These are phyloP conservation scores for Prochilodus magdalenae DNA, from an alignment of 2,113 vertebrate species.

Conservation along the genomic window DNA sequence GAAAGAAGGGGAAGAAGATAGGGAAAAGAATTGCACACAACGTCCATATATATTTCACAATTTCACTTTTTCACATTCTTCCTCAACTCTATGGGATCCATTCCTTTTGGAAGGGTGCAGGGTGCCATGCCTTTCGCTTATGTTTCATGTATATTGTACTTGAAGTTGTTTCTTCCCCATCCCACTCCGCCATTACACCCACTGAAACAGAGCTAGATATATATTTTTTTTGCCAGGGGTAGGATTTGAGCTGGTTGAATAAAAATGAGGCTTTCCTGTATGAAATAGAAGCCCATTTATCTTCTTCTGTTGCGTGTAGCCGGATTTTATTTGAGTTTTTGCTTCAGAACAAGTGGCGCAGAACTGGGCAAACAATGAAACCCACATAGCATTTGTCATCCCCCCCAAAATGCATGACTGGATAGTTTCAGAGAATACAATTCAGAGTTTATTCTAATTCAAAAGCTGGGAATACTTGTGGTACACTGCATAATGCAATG, in stretches of 20 bases:
- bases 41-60: conserved; percentile 2
- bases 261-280: conserved; percentile 36
- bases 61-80: background rate
- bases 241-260: conserved; percentile 41
- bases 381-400: conserved; percentile 26
- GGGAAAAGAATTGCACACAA: conserved; percentile 31
- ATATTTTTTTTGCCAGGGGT: conserved; percentile 31
- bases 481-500: background rate
- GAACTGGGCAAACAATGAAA: conserved; percentile 1
- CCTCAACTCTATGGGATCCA: conserved; percentile 23
- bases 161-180: conserved; percentile 9
- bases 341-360: conserved; percentile 30
- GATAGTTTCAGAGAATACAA: conserved; percentile 13
- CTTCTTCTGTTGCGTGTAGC: conserved; percentile 10
- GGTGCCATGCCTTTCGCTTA: conserved; percentile 48
- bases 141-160: conserved; percentile 45
- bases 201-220: conserved; percentile 5
- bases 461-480: background rate
- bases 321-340: conserved; percentile 24
- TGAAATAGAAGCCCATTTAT: background rate
- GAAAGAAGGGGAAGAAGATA: conserved; percentile 17
- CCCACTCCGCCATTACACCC: background rate
- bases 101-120: conserved; percentile 8
- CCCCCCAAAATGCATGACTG: background rate
- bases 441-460: conserved; percentile 22